Evolutionary conservation across 2,113 vertebrate species (phyloP).

Genomic region (Cyphomyrus discorhynchus): DNA sequence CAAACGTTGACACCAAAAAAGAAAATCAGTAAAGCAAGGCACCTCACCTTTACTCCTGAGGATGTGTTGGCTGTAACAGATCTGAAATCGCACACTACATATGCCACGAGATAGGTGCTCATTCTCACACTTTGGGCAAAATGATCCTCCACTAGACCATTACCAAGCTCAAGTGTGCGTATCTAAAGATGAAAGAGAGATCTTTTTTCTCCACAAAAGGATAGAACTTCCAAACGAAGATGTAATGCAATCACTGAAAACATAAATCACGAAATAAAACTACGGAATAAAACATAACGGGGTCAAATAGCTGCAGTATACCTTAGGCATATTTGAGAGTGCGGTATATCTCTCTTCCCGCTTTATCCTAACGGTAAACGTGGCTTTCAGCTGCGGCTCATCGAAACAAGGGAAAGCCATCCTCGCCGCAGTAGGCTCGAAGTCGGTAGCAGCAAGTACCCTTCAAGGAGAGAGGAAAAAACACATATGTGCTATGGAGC

Average conservation of each 20-base stretch:
- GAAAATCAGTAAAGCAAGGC: conserved; percentile 6
- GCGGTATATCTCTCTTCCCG: conserved; percentile 42
- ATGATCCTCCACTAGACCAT: conserved; percentile 36
- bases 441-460: conserved; percentile 65
- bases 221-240: not conserved
- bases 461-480: conserved; percentile 36
- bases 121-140: conserved; percentile 39
- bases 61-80: conserved; percentile 25
- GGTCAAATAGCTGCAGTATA: not conserved
- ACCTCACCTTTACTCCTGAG: conserved; percentile 37
- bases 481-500: not conserved
- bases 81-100: conserved; percentile 38
- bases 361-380: conserved; percentile 59
- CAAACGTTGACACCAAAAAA: not conserved
- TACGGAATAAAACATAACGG: not conserved
- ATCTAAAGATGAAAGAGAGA: conserved; percentile 21
- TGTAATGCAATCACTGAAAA: not conserved
- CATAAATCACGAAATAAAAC: not conserved
- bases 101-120: conserved; percentile 39
- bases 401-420: conserved; percentile 70
- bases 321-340: conserved; percentile 57
- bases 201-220: not conserved
- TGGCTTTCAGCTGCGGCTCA: conserved; percentile 63
- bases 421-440: conserved; percentile 60
- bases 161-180: conserved; percentile 32